Evolutionary conservation across 2,888 invertebrate species (phyloP), one percentile per base, ranked within the genome.

Genomic region (Nymphalis urticae): DNA sequence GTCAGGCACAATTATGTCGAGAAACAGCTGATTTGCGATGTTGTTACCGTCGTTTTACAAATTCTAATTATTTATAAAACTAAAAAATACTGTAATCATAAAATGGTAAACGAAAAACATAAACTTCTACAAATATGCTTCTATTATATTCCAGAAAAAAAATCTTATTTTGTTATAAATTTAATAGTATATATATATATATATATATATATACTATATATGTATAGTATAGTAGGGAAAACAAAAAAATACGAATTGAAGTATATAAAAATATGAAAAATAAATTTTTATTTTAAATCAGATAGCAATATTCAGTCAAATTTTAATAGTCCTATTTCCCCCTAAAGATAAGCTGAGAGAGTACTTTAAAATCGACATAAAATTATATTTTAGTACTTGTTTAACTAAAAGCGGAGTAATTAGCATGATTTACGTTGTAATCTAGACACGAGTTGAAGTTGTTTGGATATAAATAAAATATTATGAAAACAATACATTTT

Each of bases 1-100:
- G 66, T 53, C 48, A 62, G 66, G 66, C 66, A 67, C 36, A 67
- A 67, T 67, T 67, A 67, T 62, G 62, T 62, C 50, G 66, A 62
- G 66, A 48, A 62, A 62, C 62, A 67, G 66, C 62, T 67, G 66
- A 62, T 62, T 62, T 56, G 48, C 7, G 56, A 42, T 36, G 42
- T 58, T 42, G 16, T 36, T 42, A 36, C n/a, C n/a, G 10, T 58
- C 10, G 17, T 58, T 36, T 42, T 9, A 32, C 16, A 24, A 1
- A 10, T 58, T 32, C 53, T 17, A 32, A 56, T 32, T 32, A 27
- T 42, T 42, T 42, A 42, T 42, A 42, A 42, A 42, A 42, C 13
- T 42, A 42, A 42, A 42, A 10, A 42, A 42, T 42, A 42, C 4
- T 42, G 13, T 13, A 42, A 42, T 13, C 2, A 13, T 42, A 10